Evolutionary conservation across 2,113 vertebrate species (phyloP).

Genomic region (Prunella fulvescens): DNA sequence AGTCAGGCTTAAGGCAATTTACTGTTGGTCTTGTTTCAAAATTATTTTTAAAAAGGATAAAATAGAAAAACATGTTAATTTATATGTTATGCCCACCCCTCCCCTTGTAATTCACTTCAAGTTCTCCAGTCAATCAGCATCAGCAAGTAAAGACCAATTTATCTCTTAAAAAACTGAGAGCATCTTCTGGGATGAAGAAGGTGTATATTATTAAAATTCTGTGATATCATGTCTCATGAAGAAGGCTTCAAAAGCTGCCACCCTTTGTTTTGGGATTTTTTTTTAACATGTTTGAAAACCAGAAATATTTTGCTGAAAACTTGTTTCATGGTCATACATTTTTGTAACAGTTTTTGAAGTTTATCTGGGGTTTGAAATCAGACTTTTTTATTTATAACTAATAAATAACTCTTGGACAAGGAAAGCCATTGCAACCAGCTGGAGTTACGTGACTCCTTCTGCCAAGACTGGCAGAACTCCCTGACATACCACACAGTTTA

Average conservation of each 20-base stretch:
- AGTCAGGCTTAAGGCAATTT: neutral
- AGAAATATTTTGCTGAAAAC: neutral
- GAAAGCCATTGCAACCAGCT: slow-evolving; percentile 24
- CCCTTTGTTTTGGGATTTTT: neutral
- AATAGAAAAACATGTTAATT: neutral
- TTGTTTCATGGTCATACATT: neutral
- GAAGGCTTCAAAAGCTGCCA: neutral
- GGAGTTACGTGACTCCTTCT: slow-evolving; percentile 33
- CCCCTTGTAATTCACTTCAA: neutral
- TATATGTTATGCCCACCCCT: accelerated
- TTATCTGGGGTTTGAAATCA: neutral
- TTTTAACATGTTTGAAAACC: neutral
- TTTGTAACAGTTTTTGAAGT: neutral
- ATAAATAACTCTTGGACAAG: slow-evolving; percentile 13
- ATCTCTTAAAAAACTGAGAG: neutral
- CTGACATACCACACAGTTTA: neutral
- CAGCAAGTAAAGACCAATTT: neutral
- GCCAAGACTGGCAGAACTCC: slow-evolving; percentile 40
- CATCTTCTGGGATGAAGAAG: neutral
- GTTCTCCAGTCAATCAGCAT: neutral
- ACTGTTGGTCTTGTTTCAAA: neutral
- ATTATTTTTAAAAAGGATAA: neutral
- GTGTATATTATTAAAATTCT: neutral
- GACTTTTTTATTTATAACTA: slow-evolving; percentile 19
- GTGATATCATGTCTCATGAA: neutral